Conservation (phyloP, 1,140 invertebrate species). For the Habropoda laboriosa region DNA sequence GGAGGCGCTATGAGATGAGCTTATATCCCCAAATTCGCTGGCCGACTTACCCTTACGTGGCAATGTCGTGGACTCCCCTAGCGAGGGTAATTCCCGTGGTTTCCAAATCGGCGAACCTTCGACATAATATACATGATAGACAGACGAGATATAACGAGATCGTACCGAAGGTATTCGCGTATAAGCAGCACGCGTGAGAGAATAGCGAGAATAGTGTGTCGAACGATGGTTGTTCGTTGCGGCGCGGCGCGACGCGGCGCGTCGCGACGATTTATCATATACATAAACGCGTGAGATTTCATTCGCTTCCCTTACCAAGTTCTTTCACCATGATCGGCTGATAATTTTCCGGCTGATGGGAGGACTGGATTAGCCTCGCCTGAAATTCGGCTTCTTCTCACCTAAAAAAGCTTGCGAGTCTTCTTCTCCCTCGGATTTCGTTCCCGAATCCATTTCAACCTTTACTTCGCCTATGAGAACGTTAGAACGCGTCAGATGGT, state of each 20-base stretch:
- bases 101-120: slow-evolving; percentile 81
- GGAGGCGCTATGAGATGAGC: slow-evolving; percentile 79
- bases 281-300: no score
- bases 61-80: slow-evolving; percentile 80
- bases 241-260: no score
- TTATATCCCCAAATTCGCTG: slow-evolving; percentile 79
- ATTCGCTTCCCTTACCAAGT: slow-evolving; percentile 95
- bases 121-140: not conserved
- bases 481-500: no score
- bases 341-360: slow-evolving; percentile 94
- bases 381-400: slow-evolving; percentile 90
- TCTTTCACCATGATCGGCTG: slow-evolving; percentile 92
- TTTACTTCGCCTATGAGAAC: slow-evolving; percentile 79
- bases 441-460: slow-evolving; percentile 86
- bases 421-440: slow-evolving; percentile 94
- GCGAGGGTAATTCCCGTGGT: slow-evolving; percentile 79
- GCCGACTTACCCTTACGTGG: slow-evolving; percentile 81
- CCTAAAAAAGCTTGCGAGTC: slow-evolving; percentile 86
- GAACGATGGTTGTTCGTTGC: no score
- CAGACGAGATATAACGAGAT: no score
- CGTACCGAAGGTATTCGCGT: no score
- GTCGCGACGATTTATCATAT: no score
- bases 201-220: no score
- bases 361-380: slow-evolving; percentile 95
- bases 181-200: no score